These are phyloP conservation scores for Chaunax sp. DNA, from an alignment of 2,797 vertebrate species.

Conservation along the genomic window DNA sequence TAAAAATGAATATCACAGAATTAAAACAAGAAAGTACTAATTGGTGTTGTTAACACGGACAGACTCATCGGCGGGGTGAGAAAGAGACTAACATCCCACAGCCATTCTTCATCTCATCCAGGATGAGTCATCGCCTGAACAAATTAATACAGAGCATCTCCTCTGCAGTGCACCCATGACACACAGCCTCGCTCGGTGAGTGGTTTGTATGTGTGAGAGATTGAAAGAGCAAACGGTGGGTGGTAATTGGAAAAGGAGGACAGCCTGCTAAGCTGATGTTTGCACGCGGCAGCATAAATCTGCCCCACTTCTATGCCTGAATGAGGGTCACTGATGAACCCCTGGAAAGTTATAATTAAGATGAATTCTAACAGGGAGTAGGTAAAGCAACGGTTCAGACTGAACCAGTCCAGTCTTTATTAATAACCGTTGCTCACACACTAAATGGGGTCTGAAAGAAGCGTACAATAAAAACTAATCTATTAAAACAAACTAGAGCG, in stretches of 20 bases:
- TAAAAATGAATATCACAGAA: conserved; percentile 3
- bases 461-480: too few species aligned
- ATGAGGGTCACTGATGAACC: conserved; percentile 10
- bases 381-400: not conserved
- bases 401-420: not conserved
- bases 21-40: conserved; percentile 22
- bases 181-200: conserved; percentile 53
- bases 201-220: conserved; percentile 54
- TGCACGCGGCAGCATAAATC: conserved; percentile 21
- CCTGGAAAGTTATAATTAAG: conserved; percentile 2
- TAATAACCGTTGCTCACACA: too few species aligned
- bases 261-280: conserved; percentile 42
- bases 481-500: too few species aligned
- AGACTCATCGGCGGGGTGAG: conserved; percentile 41
- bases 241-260: conserved; percentile 45
- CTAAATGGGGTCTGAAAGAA: too few species aligned
- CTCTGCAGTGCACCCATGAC: conserved; percentile 69
- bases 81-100: conserved; percentile 53
- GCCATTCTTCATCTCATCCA: conserved; percentile 59
- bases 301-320: conserved; percentile 24
- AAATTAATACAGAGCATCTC: conserved; percentile 73
- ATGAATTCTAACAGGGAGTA: conserved; percentile 1
- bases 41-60: conserved; percentile 19
- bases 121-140: conserved; percentile 76
- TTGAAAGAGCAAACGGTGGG: conserved; percentile 71